phyloP scores from a whole-genome alignment of 1,140 invertebrate genomes.

The Papilio xuthus region DNA sequence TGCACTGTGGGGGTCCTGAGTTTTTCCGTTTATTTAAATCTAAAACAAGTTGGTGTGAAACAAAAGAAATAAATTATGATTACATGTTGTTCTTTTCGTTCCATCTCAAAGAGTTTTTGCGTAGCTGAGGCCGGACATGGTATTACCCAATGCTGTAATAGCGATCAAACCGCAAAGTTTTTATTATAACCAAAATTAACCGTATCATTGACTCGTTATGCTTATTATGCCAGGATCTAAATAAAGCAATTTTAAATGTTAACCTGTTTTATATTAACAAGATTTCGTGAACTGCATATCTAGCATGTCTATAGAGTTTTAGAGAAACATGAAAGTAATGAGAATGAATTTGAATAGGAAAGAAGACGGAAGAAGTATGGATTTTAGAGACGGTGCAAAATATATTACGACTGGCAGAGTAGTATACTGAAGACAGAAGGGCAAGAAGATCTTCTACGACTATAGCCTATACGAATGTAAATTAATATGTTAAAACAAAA shows the following conservation, averaged over 20 bases:
- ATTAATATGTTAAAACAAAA: no score
- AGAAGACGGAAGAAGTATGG: no score
- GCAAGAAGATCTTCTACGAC: no score
- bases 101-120: background rate
- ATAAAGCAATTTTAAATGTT: background rate
- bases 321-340: no score
- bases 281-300: no score
- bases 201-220: conserved; percentile 2
- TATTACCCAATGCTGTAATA: background rate
- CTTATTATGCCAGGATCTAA: background rate
- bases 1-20: background rate
- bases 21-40: background rate
- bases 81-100: background rate
- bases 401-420: no score
- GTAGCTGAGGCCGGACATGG: background rate
- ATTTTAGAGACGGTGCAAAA: no score
- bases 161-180: background rate
- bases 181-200: conserved; percentile 3
- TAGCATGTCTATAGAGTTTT: no score
- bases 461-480: no score
- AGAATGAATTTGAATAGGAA: no score
- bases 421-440: no score
- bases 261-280: background rate
- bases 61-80: conserved; percentile 7
- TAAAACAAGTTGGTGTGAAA: background rate